A percentile compares a stretch with the other conserved stretches of the same genome.
phyloP scores from a whole-genome alignment of 2,797 vertebrate genomes.

The Phoxinus dragarum region DNA sequence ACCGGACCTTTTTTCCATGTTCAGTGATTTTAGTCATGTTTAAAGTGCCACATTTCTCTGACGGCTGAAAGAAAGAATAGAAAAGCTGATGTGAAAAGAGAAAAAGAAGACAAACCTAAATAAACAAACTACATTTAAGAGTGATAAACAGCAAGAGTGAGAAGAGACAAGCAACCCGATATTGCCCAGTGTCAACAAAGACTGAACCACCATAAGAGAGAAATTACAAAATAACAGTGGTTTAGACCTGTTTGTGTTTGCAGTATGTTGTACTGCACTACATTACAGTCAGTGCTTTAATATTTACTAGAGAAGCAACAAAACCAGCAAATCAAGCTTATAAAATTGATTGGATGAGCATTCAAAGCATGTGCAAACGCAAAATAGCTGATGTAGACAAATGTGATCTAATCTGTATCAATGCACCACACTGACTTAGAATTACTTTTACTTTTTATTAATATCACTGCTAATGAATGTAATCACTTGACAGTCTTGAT shows the following conservation, averaged over 20 bases:
- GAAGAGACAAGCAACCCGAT: neutral
- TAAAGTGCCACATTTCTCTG: slow-evolving; percentile 85
- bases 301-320: neutral
- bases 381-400: neutral
- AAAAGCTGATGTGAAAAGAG: neutral
- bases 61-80: slow-evolving; percentile 46
- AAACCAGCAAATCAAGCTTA: slow-evolving; percentile 16
- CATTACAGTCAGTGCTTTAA: neutral
- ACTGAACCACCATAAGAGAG: neutral
- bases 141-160: neutral
- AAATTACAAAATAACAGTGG: neutral
- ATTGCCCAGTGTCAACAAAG: neutral
- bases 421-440: neutral
- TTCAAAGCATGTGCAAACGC: neutral
- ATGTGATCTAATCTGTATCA: neutral
- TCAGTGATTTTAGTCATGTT: slow-evolving; percentile 89
- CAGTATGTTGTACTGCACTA: neutral
- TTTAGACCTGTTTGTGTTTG: slow-evolving; percentile 16
- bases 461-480: neutral
- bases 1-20: slow-evolving; percentile 87
- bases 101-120: neutral
- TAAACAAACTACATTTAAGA: neutral
- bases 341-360: neutral
- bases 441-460: neutral
- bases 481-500: neutral